Evolutionary conservation across 1,140 invertebrate species (phyloP).

Genomic region (Latrodectus geometricus): DNA sequence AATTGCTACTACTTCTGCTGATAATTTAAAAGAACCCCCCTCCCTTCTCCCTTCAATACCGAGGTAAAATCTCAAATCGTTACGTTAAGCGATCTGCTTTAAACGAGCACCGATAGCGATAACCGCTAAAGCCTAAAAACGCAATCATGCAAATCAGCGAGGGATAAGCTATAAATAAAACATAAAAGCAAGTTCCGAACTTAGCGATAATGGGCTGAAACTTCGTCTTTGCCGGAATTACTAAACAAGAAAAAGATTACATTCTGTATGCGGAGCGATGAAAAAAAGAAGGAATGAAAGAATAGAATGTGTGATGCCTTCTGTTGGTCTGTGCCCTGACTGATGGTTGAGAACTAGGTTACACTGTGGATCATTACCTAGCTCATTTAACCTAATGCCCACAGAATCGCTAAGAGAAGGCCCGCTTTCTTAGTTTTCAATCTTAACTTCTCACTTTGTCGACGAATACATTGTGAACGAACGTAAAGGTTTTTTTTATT

Average conservation of each 20-base stretch:
- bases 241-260: conserved; percentile 32
- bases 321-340: conserved; percentile 32
- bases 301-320: conserved; percentile 25
- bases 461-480: conserved; percentile 4
- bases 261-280: background rate
- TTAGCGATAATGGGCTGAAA: conserved; percentile 40
- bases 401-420: conserved; percentile 20
- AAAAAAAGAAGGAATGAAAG: conserved; percentile 6
- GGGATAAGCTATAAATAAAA: conserved; percentile 55
- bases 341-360: conserved; percentile 29
- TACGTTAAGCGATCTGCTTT: conserved; percentile 38
- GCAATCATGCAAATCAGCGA: conserved; percentile 51
- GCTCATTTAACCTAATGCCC: conserved; percentile 47
- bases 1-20: background rate
- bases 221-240: conserved; percentile 22
- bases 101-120: conserved; percentile 28
- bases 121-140: conserved; percentile 51
- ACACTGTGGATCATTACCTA: conserved; percentile 43
- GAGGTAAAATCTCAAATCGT: conserved; percentile 30
- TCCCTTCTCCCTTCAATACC: background rate
- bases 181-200: conserved; percentile 46
- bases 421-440: conserved; percentile 27
- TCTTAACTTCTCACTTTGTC: conserved; percentile 20
- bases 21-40: background rate
- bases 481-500: background rate